These are phyloP conservation scores for Phrixothrix hirtus DNA, from an alignment of 2,888 invertebrate genomes.

Conservation along the genomic window DNA sequence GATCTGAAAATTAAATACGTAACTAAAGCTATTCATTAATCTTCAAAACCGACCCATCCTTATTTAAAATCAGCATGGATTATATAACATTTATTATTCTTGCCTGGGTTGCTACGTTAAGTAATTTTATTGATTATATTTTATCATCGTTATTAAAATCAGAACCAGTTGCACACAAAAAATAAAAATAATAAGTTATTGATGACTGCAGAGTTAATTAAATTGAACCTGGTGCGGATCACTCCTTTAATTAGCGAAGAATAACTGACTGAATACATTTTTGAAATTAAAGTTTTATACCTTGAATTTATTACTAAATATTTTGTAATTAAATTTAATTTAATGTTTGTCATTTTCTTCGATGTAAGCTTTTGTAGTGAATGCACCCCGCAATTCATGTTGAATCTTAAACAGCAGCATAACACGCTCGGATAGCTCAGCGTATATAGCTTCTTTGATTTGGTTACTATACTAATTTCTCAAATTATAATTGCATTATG, in stretches of 20 bases:
- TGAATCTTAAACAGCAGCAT: no score
- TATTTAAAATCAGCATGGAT: slow-evolving; percentile 12
- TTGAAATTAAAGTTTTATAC: neutral
- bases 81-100: slow-evolving; percentile 11
- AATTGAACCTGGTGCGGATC: neutral
- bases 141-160: slow-evolving; percentile 4
- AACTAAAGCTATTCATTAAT: slow-evolving; percentile 5
- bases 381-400: no score
- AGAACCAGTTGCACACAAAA: neutral
- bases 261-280: neutral
- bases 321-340: no score
- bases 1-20: slow-evolving; percentile 3
- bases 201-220: neutral
- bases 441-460: no score
- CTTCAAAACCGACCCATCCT: slow-evolving; percentile 6
- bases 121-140: slow-evolving; percentile 10
- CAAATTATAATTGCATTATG: no score
- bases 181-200: slow-evolving; percentile 1
- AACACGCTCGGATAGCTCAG: no score
- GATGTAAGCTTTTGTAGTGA: no score
- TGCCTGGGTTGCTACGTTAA: slow-evolving; percentile 2
- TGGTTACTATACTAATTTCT: no score
- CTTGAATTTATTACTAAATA: no score
- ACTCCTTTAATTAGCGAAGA: no score
- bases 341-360: no score